Evolutionary conservation across 2,888 invertebrate species (phyloP).

Genomic region (Cetonia aurata): DNA sequence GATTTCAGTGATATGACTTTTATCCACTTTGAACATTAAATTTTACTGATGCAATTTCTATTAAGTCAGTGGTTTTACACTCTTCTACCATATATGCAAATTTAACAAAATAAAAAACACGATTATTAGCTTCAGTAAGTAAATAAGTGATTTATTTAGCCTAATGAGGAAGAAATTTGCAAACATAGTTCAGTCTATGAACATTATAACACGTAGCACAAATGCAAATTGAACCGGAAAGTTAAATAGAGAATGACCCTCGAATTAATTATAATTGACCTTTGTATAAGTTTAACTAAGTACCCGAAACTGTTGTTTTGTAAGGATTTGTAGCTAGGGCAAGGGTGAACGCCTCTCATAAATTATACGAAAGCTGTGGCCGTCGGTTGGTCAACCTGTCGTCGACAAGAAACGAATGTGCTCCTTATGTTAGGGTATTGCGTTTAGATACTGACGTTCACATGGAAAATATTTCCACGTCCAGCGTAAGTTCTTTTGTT

Average conservation of each 20-base stretch:
- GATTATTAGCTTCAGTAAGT: too few species aligned
- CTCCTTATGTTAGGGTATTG: background rate
- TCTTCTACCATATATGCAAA: too few species aligned
- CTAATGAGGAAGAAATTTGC: background rate
- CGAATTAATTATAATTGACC: conserved; percentile 37
- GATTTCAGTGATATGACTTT: too few species aligned
- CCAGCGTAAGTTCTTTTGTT: too few species aligned
- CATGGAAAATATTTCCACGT: background rate
- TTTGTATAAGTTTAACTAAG: conserved; percentile 35
- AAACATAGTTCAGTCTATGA: background rate
- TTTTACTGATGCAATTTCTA: too few species aligned
- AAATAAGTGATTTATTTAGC: background rate
- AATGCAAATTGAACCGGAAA: background rate
- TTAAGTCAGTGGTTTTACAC: too few species aligned
- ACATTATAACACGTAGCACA: too few species aligned
- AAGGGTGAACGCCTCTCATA: conserved; percentile 36
- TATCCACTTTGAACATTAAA: too few species aligned
- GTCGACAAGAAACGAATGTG: conserved; percentile 11
- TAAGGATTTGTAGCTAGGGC: conserved; percentile 34
- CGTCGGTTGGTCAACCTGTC: conserved; percentile 25
- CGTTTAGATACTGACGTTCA: background rate
- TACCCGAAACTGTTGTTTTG: conserved; percentile 36
- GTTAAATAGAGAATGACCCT: conserved; percentile 21
- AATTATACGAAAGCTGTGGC: conserved; percentile 43
- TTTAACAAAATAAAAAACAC: too few species aligned